Evolutionary conservation across 2,888 invertebrate genomes (phyloP).

Genomic region (Octonoba sinensis): DNA sequence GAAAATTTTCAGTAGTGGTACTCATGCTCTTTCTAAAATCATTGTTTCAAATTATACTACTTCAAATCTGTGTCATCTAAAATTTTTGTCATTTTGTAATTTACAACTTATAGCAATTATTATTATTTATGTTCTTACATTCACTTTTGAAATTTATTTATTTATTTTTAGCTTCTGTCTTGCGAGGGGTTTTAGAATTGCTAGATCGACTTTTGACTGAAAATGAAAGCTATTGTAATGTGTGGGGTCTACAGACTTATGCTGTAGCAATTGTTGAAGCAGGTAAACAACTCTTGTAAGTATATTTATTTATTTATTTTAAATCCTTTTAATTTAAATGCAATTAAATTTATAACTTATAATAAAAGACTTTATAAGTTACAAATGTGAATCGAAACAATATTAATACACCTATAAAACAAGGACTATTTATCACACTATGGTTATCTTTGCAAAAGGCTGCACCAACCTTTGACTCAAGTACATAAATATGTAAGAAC

Average conservation of each 20-base stretch:
- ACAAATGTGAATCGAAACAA: too few relatives aligned
- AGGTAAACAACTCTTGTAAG: constrained; percentile 48
- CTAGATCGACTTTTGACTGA: constrained; percentile 25
- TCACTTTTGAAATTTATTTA: neutral
- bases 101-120: neutral
- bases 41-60: too few relatives aligned
- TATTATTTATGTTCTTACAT: neutral
- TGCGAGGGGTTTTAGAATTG: constrained; percentile 24
- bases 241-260: constrained; percentile 14
- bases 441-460: too few relatives aligned
- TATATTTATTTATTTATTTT: constrained; percentile 1
- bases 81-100: neutral
- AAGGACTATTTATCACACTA: too few relatives aligned
- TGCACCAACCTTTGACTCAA: too few relatives aligned
- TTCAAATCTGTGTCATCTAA: neutral
- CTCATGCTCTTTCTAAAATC: too few relatives aligned
- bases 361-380: too few relatives aligned
- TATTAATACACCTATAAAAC: too few relatives aligned
- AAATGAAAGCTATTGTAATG: constrained; percentile 11
- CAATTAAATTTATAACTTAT: too few relatives aligned
- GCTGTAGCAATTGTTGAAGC: constrained; percentile 22
- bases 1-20: too few relatives aligned
- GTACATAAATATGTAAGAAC: too few relatives aligned
- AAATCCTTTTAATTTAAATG: too few relatives aligned
- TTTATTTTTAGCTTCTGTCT: constrained; percentile 14